A percentile compares a stretch with the other conserved stretches of the same genome.
Evolutionary conservation across 2,113 vertebrate species (phyloP).

Genomic region (Cichladusa arquata): DNA sequence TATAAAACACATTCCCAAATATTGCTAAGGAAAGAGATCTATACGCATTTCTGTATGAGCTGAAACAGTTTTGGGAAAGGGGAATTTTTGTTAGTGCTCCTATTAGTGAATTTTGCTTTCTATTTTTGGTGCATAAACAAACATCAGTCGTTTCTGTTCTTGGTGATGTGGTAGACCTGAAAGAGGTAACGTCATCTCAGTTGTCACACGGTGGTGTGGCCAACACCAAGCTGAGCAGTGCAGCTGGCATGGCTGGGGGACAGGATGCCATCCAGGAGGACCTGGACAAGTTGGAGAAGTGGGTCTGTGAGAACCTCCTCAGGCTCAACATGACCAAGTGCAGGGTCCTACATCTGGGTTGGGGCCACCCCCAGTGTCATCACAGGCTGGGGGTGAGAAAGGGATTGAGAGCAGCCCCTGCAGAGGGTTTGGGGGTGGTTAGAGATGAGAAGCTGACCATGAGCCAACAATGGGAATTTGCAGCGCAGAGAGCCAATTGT

Average conservation of each 20-base stretch:
- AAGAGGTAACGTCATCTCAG: background rate
- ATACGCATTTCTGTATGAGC: background rate
- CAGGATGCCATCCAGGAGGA: accelerated
- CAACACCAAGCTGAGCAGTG: background rate
- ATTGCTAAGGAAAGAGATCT: background rate
- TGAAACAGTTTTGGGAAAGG: background rate
- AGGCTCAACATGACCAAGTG: background rate
- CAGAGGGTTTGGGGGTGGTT: background rate
- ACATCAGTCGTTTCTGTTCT: accelerated
- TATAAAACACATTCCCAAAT: background rate
- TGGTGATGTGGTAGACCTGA: background rate
- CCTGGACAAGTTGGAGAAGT: background rate
- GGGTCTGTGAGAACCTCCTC: background rate
- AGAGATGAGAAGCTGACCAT: background rate
- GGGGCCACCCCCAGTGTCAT: too few species aligned
- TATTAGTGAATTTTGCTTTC: background rate
- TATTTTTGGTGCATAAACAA: background rate
- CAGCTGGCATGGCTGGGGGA: too few species aligned
- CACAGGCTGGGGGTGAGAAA: background rate
- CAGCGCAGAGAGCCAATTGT: background rate
- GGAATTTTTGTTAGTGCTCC: background rate
- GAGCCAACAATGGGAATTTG: background rate
- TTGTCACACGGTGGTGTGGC: background rate
- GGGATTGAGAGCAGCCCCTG: background rate
- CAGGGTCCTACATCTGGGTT: background rate